phyloP scores from a whole-genome alignment of 2,797 vertebrate species.

The Thalassophryne amazonica region DNA sequence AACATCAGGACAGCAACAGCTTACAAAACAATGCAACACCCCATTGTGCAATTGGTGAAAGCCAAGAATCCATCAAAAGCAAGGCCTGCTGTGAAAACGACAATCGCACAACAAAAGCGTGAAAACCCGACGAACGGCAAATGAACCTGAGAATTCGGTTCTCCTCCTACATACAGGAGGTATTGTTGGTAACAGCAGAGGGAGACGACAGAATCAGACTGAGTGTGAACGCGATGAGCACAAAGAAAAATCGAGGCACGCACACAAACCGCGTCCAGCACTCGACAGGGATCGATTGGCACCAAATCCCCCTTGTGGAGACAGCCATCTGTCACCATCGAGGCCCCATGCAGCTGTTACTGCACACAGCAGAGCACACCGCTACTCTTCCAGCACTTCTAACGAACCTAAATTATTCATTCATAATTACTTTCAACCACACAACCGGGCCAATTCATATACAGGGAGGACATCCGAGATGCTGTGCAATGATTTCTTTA shows the following conservation, averaged over 20 bases:
- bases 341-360: conserved; percentile 73
- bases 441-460: conserved; percentile 30
- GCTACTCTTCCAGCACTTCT: conserved; percentile 35
- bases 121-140: not conserved
- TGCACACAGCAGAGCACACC: conserved; percentile 41
- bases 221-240: not conserved
- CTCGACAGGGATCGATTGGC: conserved; percentile 32
- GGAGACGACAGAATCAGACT: not conserved
- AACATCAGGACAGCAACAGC: conserved; percentile 12
- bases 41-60: conserved; percentile 5
- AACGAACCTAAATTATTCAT: conserved; percentile 74
- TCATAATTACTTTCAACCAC: conserved; percentile 41
- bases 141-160: not conserved
- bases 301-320: conserved; percentile 41
- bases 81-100: not conserved
- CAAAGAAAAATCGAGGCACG: not conserved
- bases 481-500: too few species aligned
- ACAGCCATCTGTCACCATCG: conserved; percentile 72
- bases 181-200: not conserved
- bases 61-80: not conserved
- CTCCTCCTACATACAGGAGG: not conserved
- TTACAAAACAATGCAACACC: conserved; percentile 9
- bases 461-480: conserved; percentile 22
- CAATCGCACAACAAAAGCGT: not conserved
- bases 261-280: conserved; percentile 26